phyloP scores from a whole-genome alignment of 2,888 invertebrate genomes.

The Dryobota labecula region DNA sequence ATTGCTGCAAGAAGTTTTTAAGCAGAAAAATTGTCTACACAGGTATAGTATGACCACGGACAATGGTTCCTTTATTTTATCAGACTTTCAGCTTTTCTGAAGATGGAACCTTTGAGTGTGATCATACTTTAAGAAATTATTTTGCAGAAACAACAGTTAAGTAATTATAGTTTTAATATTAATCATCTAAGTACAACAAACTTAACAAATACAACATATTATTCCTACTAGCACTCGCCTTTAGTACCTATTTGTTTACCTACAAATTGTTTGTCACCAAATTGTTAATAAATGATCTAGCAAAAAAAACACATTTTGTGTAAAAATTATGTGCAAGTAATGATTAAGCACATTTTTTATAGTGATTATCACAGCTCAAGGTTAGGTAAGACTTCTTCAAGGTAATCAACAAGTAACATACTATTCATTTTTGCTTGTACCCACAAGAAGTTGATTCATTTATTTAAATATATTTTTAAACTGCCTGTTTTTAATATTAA shows the following conservation, averaged over 20 bases:
- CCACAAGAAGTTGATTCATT: conserved; percentile 9
- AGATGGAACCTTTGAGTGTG: background rate
- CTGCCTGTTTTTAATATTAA: background rate
- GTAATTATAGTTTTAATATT: background rate
- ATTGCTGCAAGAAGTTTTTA: conserved; percentile 37
- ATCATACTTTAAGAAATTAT: conserved; percentile 17
- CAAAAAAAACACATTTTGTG: background rate
- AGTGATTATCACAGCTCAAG: conserved; percentile 34
- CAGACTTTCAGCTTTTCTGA: background rate
- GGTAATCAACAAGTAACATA: conserved; percentile 22
- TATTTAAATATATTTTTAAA: background rate
- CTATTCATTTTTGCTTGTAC: conserved; percentile 18
- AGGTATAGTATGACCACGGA: conserved; percentile 2
- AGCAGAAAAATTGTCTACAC: conserved; percentile 27
- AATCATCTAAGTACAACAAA: conserved; percentile 10
- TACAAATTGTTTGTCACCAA: background rate
- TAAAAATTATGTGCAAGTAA: conserved; percentile 15
- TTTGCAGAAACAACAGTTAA: conserved; percentile 8
- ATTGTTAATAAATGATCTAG: background rate
- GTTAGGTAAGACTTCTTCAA: conserved; percentile 26
- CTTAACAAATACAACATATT: background rate
- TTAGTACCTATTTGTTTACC: background rate
- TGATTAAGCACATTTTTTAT: conserved; percentile 49
- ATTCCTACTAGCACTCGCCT: background rate
- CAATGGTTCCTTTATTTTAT: background rate